A percentile compares a stretch with the other conserved stretches of the same genome.
Conservation (phyloP, 2,113 vertebrate genomes). For the Rafetus swinhoei region DNA sequence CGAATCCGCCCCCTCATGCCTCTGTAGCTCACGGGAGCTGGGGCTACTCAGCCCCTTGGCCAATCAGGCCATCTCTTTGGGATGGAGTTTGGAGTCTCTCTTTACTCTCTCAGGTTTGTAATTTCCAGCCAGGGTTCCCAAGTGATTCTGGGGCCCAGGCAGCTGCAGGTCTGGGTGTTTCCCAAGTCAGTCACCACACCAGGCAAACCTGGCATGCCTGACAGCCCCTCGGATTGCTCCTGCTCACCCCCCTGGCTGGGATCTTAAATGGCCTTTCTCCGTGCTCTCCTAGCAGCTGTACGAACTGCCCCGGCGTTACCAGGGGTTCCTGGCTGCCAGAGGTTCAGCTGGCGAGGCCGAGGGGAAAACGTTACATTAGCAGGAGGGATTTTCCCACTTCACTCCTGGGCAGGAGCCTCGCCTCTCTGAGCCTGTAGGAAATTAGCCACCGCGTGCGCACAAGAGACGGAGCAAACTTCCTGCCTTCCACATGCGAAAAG, state of each 20-base stretch:
- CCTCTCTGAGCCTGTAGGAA: background rate
- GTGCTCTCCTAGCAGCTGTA: background rate
- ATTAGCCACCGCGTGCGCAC: background rate
- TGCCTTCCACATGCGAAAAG: background rate
- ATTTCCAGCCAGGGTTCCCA: background rate
- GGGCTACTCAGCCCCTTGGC: accelerated
- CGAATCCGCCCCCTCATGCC: accelerated
- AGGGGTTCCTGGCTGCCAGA: accelerated
- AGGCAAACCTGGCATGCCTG: background rate
- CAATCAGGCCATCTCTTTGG: accelerated
- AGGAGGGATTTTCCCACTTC: background rate
- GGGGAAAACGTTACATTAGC: constrained; percentile 44
- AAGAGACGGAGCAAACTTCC: background rate
- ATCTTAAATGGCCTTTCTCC: background rate
- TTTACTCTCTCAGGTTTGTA: background rate
- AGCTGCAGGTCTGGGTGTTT: background rate
- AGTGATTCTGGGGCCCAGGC: background rate
- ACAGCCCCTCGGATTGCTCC: background rate
- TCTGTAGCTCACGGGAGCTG: accelerated
- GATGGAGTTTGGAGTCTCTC: background rate
- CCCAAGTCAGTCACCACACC: background rate
- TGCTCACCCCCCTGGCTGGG: background rate
- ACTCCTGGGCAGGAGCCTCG: background rate
- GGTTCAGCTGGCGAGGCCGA: background rate
- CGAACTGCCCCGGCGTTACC: background rate